A percentile compares a stretch with the other conserved stretches of the same genome.
Evolutionary conservation across 1,140 invertebrate species (phyloP).

Genomic region (Diprion similis): DNA sequence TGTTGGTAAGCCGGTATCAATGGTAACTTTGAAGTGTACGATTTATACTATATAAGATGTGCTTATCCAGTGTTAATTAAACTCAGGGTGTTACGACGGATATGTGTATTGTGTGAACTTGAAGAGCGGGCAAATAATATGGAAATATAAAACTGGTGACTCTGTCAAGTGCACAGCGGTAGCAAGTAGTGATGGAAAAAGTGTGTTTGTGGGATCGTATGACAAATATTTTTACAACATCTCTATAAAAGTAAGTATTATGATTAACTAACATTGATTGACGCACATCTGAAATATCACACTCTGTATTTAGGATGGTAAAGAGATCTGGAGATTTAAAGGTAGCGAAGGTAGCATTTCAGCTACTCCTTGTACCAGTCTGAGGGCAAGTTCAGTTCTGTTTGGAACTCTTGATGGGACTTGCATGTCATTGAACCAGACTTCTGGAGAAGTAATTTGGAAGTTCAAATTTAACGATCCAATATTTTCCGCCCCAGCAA

Average conservation of each 20-base stretch:
- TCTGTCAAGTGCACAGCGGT: constrained; percentile 74
- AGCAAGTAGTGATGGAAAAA: constrained; percentile 45
- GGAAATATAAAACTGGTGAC: constrained; percentile 68
- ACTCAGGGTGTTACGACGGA: constrained; percentile 73
- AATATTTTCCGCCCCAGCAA: constrained; percentile 69
- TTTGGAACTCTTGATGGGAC: constrained; percentile 67
- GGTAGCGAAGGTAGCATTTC: constrained; percentile 65
- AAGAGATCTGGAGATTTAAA: constrained; percentile 57
- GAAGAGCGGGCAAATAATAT: constrained; percentile 63
- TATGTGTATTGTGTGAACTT: constrained; percentile 68
- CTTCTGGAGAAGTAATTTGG: constrained; percentile 61
- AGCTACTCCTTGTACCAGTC: constrained; percentile 65
- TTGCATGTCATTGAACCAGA: constrained; percentile 60
- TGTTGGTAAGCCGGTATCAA: constrained; percentile 44
- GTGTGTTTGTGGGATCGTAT: constrained; percentile 73
- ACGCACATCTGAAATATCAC: constrained; percentile 16
- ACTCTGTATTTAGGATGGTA: constrained; percentile 50
- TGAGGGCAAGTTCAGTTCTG: constrained; percentile 55
- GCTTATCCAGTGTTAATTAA: constrained; percentile 43
- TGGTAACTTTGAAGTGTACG: constrained; percentile 45
- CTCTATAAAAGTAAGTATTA: constrained; percentile 60
- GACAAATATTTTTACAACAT: constrained; percentile 71
- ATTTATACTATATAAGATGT: constrained; percentile 42
- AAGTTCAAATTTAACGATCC: constrained; percentile 62
- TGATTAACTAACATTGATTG: constrained; percentile 13